A percentile compares a stretch with the other conserved stretches of the same genome.
These are phyloP conservation scores for Trachymyrmex septentrionalis DNA, from an alignment of 1,140 invertebrate species.

Conservation along the genomic window DNA sequence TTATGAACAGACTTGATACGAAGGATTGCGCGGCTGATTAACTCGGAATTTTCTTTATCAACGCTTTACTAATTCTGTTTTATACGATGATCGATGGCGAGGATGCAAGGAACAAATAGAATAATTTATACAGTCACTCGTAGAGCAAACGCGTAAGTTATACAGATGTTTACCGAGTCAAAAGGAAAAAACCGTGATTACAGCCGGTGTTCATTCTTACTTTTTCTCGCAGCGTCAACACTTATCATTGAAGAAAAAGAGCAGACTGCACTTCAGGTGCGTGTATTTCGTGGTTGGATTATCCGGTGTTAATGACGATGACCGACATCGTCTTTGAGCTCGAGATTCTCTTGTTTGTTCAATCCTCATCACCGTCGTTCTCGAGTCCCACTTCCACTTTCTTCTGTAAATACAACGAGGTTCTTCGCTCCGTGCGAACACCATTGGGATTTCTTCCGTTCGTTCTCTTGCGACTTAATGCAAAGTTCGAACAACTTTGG, in stretches of 20 bases:
- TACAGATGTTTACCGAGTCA: slow-evolving; percentile 32
- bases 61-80: not conserved
- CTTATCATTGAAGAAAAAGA: slow-evolving; percentile 25
- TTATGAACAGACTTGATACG: too few relatives aligned
- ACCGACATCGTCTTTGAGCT: slow-evolving; percentile 69
- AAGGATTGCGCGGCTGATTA: not conserved
- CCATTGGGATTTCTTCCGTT: slow-evolving; percentile 58
- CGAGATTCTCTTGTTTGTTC: slow-evolving; percentile 70
- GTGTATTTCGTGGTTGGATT: slow-evolving; percentile 69
- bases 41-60: not conserved
- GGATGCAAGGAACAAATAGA: not conserved
- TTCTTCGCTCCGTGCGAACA: slow-evolving; percentile 56
- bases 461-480: slow-evolving; percentile 45
- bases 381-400: slow-evolving; percentile 62
- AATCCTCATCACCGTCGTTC: slow-evolving; percentile 62
- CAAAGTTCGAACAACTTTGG: slow-evolving; percentile 55
- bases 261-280: slow-evolving; percentile 35
- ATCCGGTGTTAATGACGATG: slow-evolving; percentile 75
- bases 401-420: slow-evolving; percentile 69
- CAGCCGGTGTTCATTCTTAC: slow-evolving; percentile 6
- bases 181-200: slow-evolving; percentile 11
- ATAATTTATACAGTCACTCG: slow-evolving; percentile 44
- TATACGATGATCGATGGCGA: not conserved
- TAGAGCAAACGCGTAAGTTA: slow-evolving; percentile 39
- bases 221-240: slow-evolving; percentile 55